phyloP scores from a whole-genome alignment of 2,888 invertebrate species.

The Crocallis elinguaria region DNA sequence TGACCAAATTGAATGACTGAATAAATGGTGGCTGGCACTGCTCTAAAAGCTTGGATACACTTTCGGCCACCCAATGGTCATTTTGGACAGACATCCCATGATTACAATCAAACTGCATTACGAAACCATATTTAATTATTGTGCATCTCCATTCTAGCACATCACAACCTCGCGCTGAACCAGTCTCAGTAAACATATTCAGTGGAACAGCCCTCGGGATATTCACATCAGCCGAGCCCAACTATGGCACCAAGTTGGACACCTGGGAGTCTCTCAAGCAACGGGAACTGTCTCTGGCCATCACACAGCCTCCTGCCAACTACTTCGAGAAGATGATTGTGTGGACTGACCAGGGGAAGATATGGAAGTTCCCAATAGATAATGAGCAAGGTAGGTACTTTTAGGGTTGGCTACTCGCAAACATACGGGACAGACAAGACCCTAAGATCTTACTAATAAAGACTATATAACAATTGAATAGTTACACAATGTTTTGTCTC shows the following conservation, averaged over 20 bases:
- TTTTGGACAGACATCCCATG: too few relatives aligned
- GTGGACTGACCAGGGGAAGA: conserved; percentile 97
- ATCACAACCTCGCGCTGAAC: conserved; percentile 29
- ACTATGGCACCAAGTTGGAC: conserved; percentile 75
- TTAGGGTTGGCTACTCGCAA: too few relatives aligned
- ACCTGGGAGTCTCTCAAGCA: conserved; percentile 89
- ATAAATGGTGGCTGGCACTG: too few relatives aligned
- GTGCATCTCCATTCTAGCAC: background rate
- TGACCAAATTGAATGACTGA: too few relatives aligned
- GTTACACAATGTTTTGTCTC: too few relatives aligned
- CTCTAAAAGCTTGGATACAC: too few relatives aligned
- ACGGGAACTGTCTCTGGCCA: conserved; percentile 87
- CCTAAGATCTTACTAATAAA: background rate
- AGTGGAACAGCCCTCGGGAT: conserved; percentile 86
- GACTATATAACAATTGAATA: too few relatives aligned
- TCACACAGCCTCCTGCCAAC: conserved; percentile 92
- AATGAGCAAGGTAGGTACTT: conserved; percentile 97
- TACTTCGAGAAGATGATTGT: conserved; percentile 96
- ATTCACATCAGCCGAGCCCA: conserved; percentile 76
- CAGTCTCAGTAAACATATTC: conserved; percentile 85
- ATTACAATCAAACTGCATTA: too few relatives aligned
- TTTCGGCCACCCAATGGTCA: too few relatives aligned
- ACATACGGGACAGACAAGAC: too few relatives aligned
- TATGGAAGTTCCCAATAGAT: conserved; percentile 98
- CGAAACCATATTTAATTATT: too few relatives aligned